Evolutionary conservation across 2,797 vertebrate species (phyloP).

Genomic region (Anguilla marmorata): DNA sequence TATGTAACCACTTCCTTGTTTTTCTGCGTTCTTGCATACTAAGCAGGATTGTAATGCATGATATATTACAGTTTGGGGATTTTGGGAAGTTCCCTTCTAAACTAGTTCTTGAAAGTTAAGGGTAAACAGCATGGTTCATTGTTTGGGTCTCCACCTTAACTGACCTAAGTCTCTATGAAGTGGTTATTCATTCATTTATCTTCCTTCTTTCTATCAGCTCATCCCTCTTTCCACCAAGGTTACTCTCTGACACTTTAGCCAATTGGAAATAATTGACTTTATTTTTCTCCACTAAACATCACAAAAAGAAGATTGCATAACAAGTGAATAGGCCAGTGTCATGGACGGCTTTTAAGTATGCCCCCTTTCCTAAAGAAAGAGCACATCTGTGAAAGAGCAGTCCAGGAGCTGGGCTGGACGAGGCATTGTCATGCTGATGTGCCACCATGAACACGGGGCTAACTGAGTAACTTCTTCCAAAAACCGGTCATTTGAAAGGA

Average conservation of each 20-base stretch:
- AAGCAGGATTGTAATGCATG: neutral
- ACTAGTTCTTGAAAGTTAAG: neutral
- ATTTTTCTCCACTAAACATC: slow-evolving; percentile 38
- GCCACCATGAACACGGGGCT: slow-evolving; percentile 37
- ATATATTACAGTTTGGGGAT: neutral
- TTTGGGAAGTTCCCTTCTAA: neutral
- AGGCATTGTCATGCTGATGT: slow-evolving; percentile 49
- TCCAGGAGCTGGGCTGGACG: slow-evolving; percentile 26
- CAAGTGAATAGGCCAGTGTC: slow-evolving; percentile 42
- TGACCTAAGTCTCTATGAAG: neutral
- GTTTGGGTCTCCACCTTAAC: neutral
- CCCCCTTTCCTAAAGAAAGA: slow-evolving; percentile 48
- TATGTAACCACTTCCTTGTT: neutral
- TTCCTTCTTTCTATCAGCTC: slow-evolving; percentile 35
- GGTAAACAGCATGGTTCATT: neutral
- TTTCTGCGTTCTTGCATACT: too few species aligned
- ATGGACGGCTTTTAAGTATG: slow-evolving; percentile 45
- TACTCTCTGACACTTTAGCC: slow-evolving; percentile 46
- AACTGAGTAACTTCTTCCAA: slow-evolving; percentile 46
- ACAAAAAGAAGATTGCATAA: slow-evolving; percentile 39
- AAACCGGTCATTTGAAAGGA: slow-evolving; percentile 7
- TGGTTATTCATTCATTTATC: neutral
- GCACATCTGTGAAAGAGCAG: slow-evolving; percentile 35
- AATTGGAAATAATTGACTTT: slow-evolving; percentile 43
- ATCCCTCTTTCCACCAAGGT: slow-evolving; percentile 32